Base-by-base conservation (phyloP, 2,113 vertebrate species). In the Meles meles region DNA sequence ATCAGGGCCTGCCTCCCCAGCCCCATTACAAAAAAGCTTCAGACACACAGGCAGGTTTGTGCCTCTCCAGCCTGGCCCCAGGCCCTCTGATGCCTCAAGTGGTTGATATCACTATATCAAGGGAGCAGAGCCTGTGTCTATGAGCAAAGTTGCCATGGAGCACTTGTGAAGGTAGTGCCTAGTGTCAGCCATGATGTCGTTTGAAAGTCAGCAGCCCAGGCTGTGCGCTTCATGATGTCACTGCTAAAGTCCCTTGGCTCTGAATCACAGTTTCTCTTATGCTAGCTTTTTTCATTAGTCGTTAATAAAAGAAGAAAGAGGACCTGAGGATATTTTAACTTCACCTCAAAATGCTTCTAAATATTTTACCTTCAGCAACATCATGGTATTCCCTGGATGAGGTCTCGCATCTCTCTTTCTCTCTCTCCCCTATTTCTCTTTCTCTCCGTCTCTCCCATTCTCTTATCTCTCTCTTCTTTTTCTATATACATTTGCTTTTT, bases 151-250 rank as follows among this genome's bases (percentile, higher is more conserved):
- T 31, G 44, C 71, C 42, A 11, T 47, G 42, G 69, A 96, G 74
- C 10, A 44, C 39, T 34, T 17, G 2, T 17, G 65, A 84, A 52
- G 84, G 85, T 65, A 72, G 63, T 5, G 65, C 65, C 49, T 13
- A 5, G 7, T n/a, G 91, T 76, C 72, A 91, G 29, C 92, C 59
- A 2, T 93, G 96, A 93, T 88, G 63, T 96, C 97, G 93, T 81
- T 49, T 1, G 25, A 42, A 52, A 39, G 74, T 94, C 94, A 77
- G 15, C 42, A 0, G 29, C 80, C 39, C 55, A 39, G 61, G 29
- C 37, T 84, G 61, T 92, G 91, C 15, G 47, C 55, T 49, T 63
- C 21, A 37, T 96, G 69, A 94, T 83, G 86, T 97, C 96, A 90
- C 57, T 59, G 13, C 61, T 47, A 0, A 59, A 84, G 77, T 72